These are phyloP conservation scores for Sisor rabdophorus DNA, from an alignment of 2,113 vertebrate genomes.

Conservation along the genomic window DNA sequence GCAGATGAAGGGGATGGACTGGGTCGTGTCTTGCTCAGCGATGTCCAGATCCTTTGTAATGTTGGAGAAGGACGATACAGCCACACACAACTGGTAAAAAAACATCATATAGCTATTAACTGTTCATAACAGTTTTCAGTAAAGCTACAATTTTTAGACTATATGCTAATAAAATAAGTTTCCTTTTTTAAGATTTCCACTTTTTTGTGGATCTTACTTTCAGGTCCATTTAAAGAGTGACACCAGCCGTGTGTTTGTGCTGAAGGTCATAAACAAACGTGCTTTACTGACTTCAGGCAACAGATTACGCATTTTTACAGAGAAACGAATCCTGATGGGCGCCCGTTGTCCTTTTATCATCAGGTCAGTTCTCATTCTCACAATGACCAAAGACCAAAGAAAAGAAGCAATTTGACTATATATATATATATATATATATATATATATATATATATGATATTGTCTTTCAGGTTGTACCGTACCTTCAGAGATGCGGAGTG, in stretches of 20 bases:
- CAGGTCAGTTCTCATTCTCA: constrained; percentile 54
- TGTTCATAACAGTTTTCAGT: neutral
- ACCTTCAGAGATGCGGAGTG: constrained; percentile 61
- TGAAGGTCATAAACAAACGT: constrained; percentile 66
- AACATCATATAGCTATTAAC: neutral
- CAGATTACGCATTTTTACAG: constrained; percentile 59
- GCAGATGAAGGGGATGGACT: constrained; percentile 49
- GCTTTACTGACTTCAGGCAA: constrained; percentile 54
- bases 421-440: no score
- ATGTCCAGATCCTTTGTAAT: constrained; percentile 63
- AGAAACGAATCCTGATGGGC: constrained; percentile 61
- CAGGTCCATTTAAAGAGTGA: constrained; percentile 66
- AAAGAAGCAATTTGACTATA: neutral
- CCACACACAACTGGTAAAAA: constrained; percentile 64
- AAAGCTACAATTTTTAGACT: neutral
- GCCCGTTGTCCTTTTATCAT: constrained; percentile 62
- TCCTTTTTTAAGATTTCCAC: neutral
- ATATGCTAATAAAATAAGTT: neutral
- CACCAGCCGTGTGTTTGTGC: constrained; percentile 55
- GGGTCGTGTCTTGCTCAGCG: constrained; percentile 53
- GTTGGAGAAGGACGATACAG: constrained; percentile 64
- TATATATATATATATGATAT: no score
- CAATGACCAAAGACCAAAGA: neutral
- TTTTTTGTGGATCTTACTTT: neutral
- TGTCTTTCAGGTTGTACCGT: constrained; percentile 59